Evolutionary conservation across 2,797 vertebrate species (phyloP).

Genomic region (Premnoplex brunnescens): DNA sequence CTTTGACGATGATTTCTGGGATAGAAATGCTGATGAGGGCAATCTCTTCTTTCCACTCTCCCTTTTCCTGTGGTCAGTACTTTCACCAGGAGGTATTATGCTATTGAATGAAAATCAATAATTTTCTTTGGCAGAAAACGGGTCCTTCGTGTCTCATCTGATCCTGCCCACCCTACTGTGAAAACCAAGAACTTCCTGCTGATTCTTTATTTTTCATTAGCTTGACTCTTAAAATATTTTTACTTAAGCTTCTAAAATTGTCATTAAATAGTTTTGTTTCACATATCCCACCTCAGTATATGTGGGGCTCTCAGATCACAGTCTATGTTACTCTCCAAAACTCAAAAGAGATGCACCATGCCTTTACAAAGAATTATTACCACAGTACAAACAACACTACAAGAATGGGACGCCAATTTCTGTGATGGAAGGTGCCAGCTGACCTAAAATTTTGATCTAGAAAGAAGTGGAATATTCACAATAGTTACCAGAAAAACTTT

Average conservation of each 20-base stretch:
- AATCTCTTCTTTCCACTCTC: background rate
- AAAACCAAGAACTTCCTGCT: background rate
- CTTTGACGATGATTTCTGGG: background rate
- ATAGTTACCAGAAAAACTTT: background rate
- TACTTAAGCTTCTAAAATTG: background rate
- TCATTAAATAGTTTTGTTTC: background rate
- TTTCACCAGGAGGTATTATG: background rate
- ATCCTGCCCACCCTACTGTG: accelerated
- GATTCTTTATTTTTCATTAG: background rate
- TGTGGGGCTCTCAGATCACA: background rate
- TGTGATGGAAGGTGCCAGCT: background rate
- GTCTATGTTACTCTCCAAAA: background rate
- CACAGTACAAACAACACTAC: background rate
- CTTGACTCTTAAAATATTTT: background rate
- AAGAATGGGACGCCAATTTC: background rate
- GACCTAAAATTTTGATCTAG: background rate
- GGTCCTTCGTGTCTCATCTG: accelerated
- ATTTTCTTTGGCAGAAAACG: background rate
- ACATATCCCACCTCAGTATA: accelerated
- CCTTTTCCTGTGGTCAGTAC: background rate
- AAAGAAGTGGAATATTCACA: background rate
- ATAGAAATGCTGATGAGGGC: background rate
- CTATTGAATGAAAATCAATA: background rate
- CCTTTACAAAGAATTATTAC: background rate
- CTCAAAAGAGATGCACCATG: background rate